Base-by-base conservation (phyloP, 2,888 invertebrate species). In the Chrysodeixis includens region DNA sequence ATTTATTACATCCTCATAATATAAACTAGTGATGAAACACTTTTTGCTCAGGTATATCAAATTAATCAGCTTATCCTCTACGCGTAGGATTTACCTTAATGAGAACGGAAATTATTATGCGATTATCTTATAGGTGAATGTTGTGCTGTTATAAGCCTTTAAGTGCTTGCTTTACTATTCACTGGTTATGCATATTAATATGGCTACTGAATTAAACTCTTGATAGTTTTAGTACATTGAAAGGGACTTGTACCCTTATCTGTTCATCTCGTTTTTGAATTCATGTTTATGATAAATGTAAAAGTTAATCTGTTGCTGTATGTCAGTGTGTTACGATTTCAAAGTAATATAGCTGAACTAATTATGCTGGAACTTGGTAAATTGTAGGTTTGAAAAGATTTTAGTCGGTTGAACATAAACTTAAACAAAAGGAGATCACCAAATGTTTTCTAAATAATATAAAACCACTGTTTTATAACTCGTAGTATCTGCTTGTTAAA, bases 81-180 rank as follows among this genome's bases (percentile, higher is more conserved):
- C 46, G 58, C 44, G 30, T 51, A 54, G 14, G 55, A 68, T 67
- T 60, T 49, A 58, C 35, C 35, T 53, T 26, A 63, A 66, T 10
- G 1, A 56, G 72, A 76, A 51, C 66, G 76, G 72, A 71, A 62
- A 62, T 62, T 56, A 56, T 76, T 66, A 66, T 20, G 30, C 56
- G 44, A 71, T 76, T 60, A 66, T 66, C 61, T 46, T 46, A 22
- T 0, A 18, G 46, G 54, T 76, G 35, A 46, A 35, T 26, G 52
- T 10, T 26, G 18, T 44, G 49, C 66, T 59, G 56, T 46, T n/a
- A 62, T 9, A 46, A 1, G 51, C 54, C 22, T 30, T 52, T n/a
- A 56, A 66, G 62, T 62, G 58, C 14, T 26, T 26, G 26, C 14
- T 52, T 26, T 26, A 26, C 22, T 7, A 52, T 26, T 26, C 12